phyloP scores from a whole-genome alignment of 2,888 invertebrate genomes.

The Lasius fuliginosus region DNA sequence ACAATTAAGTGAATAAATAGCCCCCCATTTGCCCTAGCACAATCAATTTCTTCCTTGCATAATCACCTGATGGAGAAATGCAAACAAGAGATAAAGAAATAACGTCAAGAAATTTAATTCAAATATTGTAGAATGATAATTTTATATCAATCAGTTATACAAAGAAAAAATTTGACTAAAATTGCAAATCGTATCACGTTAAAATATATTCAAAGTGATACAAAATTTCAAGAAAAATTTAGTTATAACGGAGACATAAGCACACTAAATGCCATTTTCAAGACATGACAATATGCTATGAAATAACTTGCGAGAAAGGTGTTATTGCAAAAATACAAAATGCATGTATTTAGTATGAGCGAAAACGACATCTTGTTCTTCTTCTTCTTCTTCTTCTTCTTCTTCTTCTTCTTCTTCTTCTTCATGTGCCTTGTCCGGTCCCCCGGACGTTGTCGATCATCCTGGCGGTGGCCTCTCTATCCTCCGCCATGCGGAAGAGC shows the following conservation, averaged over 20 bases:
- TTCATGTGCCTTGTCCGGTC: too few relatives aligned
- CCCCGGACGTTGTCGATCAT: too few relatives aligned
- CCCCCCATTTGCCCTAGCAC: neutral
- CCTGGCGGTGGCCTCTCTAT: too few relatives aligned
- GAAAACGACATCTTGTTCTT: neutral
- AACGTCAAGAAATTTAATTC: slow-evolving; percentile 2
- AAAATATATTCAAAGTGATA: neutral
- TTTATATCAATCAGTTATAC: slow-evolving; percentile 1
- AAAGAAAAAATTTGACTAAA: neutral
- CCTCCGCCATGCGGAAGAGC: too few relatives aligned
- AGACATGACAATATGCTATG: neutral
- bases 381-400: too few relatives aligned
- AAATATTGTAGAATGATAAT: neutral
- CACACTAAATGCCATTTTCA: neutral
- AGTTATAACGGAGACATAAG: neutral
- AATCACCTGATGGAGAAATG: neutral
- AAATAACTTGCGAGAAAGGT: neutral
- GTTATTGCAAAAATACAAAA: neutral
- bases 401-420: too few relatives aligned
- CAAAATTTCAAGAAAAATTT: neutral
- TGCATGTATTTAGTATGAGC: neutral
- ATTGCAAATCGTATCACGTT: neutral
- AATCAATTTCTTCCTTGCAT: neutral
- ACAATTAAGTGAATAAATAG: slow-evolving; percentile 14
- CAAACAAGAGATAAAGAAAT: neutral